Evolutionary conservation across 2,113 vertebrate species (phyloP), one percentile per base, ranked within the genome.

Genomic region (Boulengeromyrus knoepffleri): DNA sequence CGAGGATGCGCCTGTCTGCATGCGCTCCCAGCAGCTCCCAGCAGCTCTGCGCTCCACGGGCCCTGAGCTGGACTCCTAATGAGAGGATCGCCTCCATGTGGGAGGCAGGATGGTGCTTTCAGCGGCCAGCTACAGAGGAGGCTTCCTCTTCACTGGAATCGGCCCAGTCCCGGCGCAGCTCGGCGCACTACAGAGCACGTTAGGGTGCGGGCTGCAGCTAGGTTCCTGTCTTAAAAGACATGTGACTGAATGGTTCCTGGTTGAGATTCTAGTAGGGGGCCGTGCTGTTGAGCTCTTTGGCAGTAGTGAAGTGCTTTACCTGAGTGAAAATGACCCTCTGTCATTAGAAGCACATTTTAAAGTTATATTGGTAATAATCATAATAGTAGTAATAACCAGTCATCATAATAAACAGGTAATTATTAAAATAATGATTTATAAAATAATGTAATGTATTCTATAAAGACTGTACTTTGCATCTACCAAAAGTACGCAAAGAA

Each of bases 101-200:
- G 36, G 89, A 49, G 45, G 52, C 52, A 39, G 83, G 50, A 17
- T 50, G 77, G 56, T 2, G 50, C 89, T 27, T 85, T 49, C 83
- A 21, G 77, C 27, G 86, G 86, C 50, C 58, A 27, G 91, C 85
- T 87, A 85, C 84, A 62, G 91, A 58, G 74, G 45, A 88, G 85
- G 90, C 52, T 89, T 92, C 62, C 62, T 70, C 80, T 87, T 62
- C 88, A 87, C 91, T 92, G 92, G 94, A 95, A 95, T 96, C 95
- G 94, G 94, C 93, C 94, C 89, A 92, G 91, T 89, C 89, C 88
- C 88, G 91, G 90, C 66, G 9, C 92, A 92, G 93, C 93, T 93
- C 94, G 92, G 93, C 93, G 93, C 93, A 91, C 92, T 94, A 94
- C 92, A 93, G 94, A 27, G 24, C 45, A 49, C 19, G 45, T 5